phyloP scores from a whole-genome alignment of 2,797 vertebrate genomes.

The Scomberomorus guttatus region DNA sequence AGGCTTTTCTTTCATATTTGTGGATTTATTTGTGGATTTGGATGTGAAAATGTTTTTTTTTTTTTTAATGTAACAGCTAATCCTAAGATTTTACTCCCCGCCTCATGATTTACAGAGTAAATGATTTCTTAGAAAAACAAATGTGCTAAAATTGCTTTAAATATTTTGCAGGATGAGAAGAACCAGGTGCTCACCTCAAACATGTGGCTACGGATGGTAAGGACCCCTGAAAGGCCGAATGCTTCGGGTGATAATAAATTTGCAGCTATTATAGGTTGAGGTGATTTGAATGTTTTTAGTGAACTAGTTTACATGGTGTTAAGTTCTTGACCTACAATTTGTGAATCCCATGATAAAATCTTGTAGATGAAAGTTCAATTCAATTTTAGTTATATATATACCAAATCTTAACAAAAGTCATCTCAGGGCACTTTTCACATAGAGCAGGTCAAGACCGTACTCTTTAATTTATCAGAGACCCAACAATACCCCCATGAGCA shows the following conservation, averaged over 20 bases:
- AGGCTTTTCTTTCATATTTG: not conserved
- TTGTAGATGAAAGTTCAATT: not conserved
- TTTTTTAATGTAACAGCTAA: not conserved
- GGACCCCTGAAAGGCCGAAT: conserved; percentile 28
- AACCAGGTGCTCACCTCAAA: conserved; percentile 89
- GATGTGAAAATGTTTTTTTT: not conserved
- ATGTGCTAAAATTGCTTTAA: conserved; percentile 2
- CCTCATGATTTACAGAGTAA: not conserved
- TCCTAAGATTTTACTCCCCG: not conserved
- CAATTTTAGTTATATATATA: too few species aligned
- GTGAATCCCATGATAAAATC: not conserved
- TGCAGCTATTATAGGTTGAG: not conserved
- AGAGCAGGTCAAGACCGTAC: too few species aligned
- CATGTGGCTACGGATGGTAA: conserved; percentile 89
- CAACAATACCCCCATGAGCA: too few species aligned
- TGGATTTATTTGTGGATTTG: not conserved
- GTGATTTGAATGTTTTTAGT: not conserved
- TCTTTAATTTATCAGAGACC: too few species aligned
- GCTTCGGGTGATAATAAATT: conserved; percentile 13
- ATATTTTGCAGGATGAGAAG: conserved; percentile 86
- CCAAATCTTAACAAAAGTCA: too few species aligned
- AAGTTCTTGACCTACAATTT: not conserved
- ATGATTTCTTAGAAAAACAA: not conserved
- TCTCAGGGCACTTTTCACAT: too few species aligned
- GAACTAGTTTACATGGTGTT: not conserved